Base-by-base conservation (phyloP, 2,797 vertebrate genomes). In the Pristis pectinata region DNA sequence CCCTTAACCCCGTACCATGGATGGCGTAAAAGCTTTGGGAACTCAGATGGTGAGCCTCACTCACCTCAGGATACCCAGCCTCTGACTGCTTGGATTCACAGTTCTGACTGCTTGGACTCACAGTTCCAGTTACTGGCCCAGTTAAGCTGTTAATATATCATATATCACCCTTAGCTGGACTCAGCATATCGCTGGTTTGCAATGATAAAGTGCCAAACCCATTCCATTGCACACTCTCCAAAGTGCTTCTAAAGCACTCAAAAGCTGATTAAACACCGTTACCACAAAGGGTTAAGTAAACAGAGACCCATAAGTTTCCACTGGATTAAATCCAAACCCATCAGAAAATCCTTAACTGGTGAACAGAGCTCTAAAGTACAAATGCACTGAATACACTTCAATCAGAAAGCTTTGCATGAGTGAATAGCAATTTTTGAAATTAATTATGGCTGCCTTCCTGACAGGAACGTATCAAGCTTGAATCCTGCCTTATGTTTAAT, bases 281-380 rank as follows among this genome's bases (percentile, higher is more conserved):
- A 41, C n/a, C 6, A 0, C 22, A 3, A 64, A 91, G 34, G 59
- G 34, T 61, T 89, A 22, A 64, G 17, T 22, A 89, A 64, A 61
- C 34, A 8, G 83, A 61, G 4, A 15, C 7, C 22, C 13, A 61
- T 56, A 89, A 61, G n/a, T 64, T 41, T 91, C 59, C 34, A 64
- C 59, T 64, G 87, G 5, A 64, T 67, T 91, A 41, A 64, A 41
- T 91, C 2, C 59, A 91, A 67, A 41, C 37, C n/a, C 59, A 41
- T 1, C 0, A 27, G 87, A 41, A 64, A 67, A 91, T 64, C 15
- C 61, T 91, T 41, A 37, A 67, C n/a, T 27, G 61, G 87, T 24
- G 87, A 91, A 91, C n/a, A 64, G 59, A 67, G 87, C 61, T 91
- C 22, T 37, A 91, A 91, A 41, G n/a, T 91, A 91, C 59, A 67